Evolutionary conservation across 2,797 vertebrate species (phyloP), one percentile per base, ranked within the genome.

Genomic region (Glossophaga mutica): DNA sequence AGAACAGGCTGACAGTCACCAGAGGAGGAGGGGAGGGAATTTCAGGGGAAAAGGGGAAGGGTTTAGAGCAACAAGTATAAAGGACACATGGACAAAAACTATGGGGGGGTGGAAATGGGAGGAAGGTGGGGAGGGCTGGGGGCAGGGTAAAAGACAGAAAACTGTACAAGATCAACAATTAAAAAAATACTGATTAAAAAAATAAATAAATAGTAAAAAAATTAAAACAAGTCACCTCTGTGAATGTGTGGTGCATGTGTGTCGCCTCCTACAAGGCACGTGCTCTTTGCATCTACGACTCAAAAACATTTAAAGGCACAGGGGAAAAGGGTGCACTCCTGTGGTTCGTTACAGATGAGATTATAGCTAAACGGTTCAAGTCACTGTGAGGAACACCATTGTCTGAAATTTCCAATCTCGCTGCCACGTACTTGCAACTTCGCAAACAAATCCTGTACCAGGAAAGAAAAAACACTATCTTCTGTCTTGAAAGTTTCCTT

Each of bases 281-380:
- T 57, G 44, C 82, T 76, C 46, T 48, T 10, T 82, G 24, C 74
- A 74, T 77, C 65, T 15, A 78, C 16, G 91, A 91, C 34, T 84
- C 59, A 59, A 70, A 94, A 95, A 62, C 15, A 93, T 32, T 57
- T 88, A 70, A 65, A 95, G 26, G 87, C 52, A 90, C 67, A 81
- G 29, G 71, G 39, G 0, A 42, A 70, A 57, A 14, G 22, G 42
- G 12, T 42, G 68, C 62, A 77, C 3, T 86, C 34, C 70, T 62
- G 42, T 62, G 65, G 15, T 19, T 79, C 6, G 48, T 89, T 84
- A 48, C 29, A 91, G 76, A 91, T 50, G 14, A 91, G 18, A 15
- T 14, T 65, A 87, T 34, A 71, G 42, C 65, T 68, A 85, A 73
- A 59, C 37, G 10, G 26, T 44, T 70, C 77, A 74, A 42, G 34